Conservation (phyloP, 2,888 invertebrate genomes). For the Nomada fucata region DNA sequence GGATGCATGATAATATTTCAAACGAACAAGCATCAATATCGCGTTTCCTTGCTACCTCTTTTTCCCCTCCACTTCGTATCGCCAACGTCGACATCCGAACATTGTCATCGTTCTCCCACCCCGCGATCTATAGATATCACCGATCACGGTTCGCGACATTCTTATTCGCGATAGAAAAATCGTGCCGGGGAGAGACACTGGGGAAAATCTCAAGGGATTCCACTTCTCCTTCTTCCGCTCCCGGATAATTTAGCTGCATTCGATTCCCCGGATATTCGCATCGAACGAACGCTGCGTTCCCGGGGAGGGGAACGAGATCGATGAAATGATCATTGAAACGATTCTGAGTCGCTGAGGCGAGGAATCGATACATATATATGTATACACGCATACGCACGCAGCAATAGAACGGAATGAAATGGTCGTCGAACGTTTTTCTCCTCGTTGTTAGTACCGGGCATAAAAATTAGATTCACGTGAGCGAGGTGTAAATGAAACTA, state of each 20-base stretch:
- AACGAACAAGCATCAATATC: conserved; percentile 29
- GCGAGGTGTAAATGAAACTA: conserved; percentile 2
- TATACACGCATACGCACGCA: background rate
- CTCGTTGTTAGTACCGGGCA: conserved; percentile 42
- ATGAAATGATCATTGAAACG: conserved; percentile 25
- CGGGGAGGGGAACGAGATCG: background rate
- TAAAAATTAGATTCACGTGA: conserved; percentile 46
- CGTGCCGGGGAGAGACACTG: background rate
- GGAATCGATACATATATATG: conserved; percentile 4
- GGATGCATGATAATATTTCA: conserved; percentile 32
- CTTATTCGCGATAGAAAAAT: conserved; percentile 7
- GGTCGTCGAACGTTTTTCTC: conserved; percentile 36
- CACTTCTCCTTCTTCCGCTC: background rate
- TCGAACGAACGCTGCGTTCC: conserved; percentile 19
- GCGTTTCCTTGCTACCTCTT: background rate
- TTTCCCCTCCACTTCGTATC: background rate
- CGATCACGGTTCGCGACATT: background rate
- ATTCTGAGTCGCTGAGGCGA: background rate
- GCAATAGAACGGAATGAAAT: conserved; percentile 36
- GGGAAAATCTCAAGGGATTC: background rate
- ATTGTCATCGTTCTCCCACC: background rate
- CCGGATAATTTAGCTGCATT: background rate
- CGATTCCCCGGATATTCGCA: conserved; percentile 20
- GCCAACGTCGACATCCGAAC: background rate
- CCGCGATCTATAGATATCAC: conserved; percentile 16